Percentiles rank a stretch among this genome's conserved stretches.
Evolutionary conservation across 2,113 vertebrate genomes (phyloP).

Genomic region (Tamias sibiricus): DNA sequence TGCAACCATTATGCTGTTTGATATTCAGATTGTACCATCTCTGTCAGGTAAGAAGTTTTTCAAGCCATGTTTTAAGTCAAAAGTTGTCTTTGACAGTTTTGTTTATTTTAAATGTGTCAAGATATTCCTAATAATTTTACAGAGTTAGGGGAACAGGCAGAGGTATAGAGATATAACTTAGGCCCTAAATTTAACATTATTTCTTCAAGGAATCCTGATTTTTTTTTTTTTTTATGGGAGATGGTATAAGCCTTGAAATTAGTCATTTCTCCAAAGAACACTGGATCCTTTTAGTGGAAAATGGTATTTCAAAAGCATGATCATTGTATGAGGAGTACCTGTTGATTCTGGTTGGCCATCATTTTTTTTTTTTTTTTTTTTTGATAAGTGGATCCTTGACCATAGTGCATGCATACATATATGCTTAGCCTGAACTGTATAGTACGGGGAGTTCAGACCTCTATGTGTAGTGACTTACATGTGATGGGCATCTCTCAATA

Average conservation of each 20-base stretch:
- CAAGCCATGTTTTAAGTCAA: neutral
- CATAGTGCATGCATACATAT: neutral
- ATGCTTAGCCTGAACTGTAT: neutral
- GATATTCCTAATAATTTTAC: neutral
- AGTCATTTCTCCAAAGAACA: neutral
- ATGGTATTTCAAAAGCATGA: neutral
- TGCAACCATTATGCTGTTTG: neutral
- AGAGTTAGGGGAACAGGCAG: neutral
- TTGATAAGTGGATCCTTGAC: neutral
- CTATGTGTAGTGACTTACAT: neutral
- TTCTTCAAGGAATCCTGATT: neutral
- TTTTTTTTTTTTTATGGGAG: neutral
- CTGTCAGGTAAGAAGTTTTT: neutral
- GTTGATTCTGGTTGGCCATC: too few species aligned
- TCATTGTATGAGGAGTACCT: neutral
- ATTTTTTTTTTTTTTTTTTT: neutral
- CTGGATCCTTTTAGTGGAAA: neutral
- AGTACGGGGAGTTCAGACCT: neutral
- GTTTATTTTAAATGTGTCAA: neutral
- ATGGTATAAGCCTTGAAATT: neutral
- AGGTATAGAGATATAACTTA: neutral
- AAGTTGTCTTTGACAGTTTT: neutral
- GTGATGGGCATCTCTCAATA: neutral
- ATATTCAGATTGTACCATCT: neutral
- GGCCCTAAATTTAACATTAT: neutral